Percentiles rank a stretch among this genome's conserved stretches.
These are phyloP conservation scores for Drosophila simulans DNA, from an alignment of 1,140 invertebrate species.

Conservation along the genomic window DNA sequence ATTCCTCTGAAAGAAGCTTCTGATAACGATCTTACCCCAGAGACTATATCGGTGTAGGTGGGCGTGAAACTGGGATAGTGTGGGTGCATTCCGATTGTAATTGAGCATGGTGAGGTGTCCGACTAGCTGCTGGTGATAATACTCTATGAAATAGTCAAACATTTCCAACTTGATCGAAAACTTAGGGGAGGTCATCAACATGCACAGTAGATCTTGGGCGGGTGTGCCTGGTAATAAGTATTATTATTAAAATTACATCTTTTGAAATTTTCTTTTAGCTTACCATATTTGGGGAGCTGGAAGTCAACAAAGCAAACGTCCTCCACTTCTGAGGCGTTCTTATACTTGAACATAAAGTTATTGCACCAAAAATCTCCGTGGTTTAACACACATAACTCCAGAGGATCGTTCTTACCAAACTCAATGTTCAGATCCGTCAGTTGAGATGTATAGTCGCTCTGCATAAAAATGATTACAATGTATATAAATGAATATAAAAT, in stretches of 20 bases:
- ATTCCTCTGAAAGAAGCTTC: conserved; percentile 1
- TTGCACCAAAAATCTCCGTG: conserved; percentile 87
- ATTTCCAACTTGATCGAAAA: conserved; percentile 60
- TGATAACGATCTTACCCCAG: conserved; percentile 56
- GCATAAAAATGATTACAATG: background rate
- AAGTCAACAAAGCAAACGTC: conserved; percentile 84
- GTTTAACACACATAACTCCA: conserved; percentile 87
- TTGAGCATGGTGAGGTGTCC: conserved; percentile 56
- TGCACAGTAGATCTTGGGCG: conserved; percentile 79
- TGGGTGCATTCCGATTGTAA: conserved; percentile 56
- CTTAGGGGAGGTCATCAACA: conserved; percentile 69
- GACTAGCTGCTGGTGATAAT: conserved; percentile 67
- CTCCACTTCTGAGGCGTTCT: conserved; percentile 25
- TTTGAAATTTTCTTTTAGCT: background rate
- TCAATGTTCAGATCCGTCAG: conserved; percentile 70
- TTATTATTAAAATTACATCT: too few species aligned
- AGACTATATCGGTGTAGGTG: conserved; percentile 58
- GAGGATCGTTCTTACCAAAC: conserved; percentile 65
- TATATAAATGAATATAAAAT: too few species aligned
- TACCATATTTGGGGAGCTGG: conserved; percentile 75
- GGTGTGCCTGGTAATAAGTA: conserved; percentile 58
- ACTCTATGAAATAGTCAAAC: conserved; percentile 76
- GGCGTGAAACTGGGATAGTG: conserved; percentile 55
- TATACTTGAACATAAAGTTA: conserved; percentile 84
- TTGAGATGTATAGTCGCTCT: conserved; percentile 64